phyloP scores from a whole-genome alignment of 2,113 vertebrate species.

The Psephotus haematonotus region DNA sequence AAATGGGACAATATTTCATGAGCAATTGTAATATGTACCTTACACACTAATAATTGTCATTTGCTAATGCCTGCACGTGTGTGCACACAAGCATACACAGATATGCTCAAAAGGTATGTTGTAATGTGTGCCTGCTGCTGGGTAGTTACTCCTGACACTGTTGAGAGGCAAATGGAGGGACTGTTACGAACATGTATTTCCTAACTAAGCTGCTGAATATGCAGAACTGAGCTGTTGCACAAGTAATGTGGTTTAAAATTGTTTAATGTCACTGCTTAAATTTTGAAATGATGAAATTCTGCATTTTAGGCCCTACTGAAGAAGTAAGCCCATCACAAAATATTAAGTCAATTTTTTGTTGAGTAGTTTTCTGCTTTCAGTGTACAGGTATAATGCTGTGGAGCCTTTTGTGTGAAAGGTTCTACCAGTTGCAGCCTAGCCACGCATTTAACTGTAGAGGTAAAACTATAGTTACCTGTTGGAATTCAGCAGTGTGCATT shows the following conservation, averaged over 20 bases:
- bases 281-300: not conserved
- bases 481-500: not conserved
- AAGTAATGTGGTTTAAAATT: not conserved
- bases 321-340: not conserved
- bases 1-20: not conserved
- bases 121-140: not conserved
- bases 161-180: not conserved
- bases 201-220: not conserved
- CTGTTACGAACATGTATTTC: accelerated
- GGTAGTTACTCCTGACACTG: not conserved
- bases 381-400: not conserved
- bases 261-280: not conserved
- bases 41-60: not conserved
- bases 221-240: not conserved
- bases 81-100: too few relatives aligned
- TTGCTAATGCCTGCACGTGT: accelerated
- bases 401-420: not conserved
- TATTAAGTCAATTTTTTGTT: not conserved
- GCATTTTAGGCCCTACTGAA: not conserved
- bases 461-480: not conserved
- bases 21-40: not conserved
- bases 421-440: not conserved
- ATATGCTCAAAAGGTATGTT: not conserved
- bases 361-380: not conserved
- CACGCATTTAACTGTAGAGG: not conserved